phyloP scores from a whole-genome alignment of 1,140 invertebrate genomes.

The Oryctes rhinoceros region DNA sequence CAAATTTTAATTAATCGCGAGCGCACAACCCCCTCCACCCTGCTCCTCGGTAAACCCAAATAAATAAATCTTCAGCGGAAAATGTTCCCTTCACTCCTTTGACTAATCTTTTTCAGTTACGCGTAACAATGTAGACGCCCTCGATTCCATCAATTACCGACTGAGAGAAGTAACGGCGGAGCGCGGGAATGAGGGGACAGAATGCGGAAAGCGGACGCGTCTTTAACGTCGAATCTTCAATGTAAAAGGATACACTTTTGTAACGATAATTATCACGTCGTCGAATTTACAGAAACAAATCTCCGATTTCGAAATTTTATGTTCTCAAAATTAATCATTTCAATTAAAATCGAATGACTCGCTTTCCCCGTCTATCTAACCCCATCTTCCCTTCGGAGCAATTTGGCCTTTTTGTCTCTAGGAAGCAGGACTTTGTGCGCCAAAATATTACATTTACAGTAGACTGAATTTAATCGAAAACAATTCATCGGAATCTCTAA shows the following conservation, averaged over 20 bases:
- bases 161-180: background rate
- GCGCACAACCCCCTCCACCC: background rate
- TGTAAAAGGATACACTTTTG: constrained; percentile 19
- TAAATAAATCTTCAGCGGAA: constrained; percentile 31
- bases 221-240: background rate
- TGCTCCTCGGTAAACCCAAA: constrained; percentile 1
- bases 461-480: no score
- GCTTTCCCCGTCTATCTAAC: background rate
- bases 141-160: constrained; percentile 14
- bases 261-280: constrained; percentile 17
- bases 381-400: no score
- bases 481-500: no score
- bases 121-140: constrained; percentile 20
- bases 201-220: background rate
- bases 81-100: constrained; percentile 21
- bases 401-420: no score
- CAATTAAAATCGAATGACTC: constrained; percentile 26
- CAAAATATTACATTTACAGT: no score
- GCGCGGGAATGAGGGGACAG: background rate
- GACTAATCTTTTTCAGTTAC: constrained; percentile 30
- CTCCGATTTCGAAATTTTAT: background rate
- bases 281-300: constrained; percentile 15
- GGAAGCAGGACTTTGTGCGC: no score
- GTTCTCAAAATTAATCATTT: constrained; percentile 29
- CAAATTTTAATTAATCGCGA: constrained; percentile 30